Evolutionary conservation across 2,888 invertebrate genomes (phyloP).

Genomic region (Neelides folsomi): DNA sequence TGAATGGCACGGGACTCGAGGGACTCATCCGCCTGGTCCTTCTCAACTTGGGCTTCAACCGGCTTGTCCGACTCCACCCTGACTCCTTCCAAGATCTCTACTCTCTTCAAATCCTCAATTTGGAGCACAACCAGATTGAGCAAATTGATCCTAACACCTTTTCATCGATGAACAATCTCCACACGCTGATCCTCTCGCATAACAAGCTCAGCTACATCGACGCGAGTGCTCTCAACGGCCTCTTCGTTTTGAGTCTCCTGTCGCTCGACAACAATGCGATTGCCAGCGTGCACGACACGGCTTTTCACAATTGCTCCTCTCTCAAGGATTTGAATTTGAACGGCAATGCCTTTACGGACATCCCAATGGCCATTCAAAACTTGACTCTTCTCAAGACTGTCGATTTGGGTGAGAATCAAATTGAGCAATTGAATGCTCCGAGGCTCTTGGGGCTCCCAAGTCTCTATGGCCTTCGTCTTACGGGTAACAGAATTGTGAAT

Average conservation of each 20-base stretch:
- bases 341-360: constrained; percentile 65
- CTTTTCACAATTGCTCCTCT: constrained; percentile 79
- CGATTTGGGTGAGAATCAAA: constrained; percentile 80
- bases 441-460: constrained; percentile 52
- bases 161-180: constrained; percentile 79
- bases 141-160: constrained; percentile 76
- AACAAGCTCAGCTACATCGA: constrained; percentile 74
- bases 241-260: constrained; percentile 70
- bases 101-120: constrained; percentile 68
- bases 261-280: constrained; percentile 75
- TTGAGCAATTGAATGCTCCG: constrained; percentile 63
- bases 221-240: constrained; percentile 71
- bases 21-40: constrained; percentile 77
- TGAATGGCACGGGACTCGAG: constrained; percentile 46
- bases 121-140: constrained; percentile 70
- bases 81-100: constrained; percentile 74
- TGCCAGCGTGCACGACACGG: constrained; percentile 69
- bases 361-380: constrained; percentile 68
- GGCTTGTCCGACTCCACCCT: constrained; percentile 61
- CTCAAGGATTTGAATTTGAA: constrained; percentile 80
- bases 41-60: constrained; percentile 69
- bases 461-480: constrained; percentile 71
- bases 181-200: constrained; percentile 71
- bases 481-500: constrained; percentile 73
- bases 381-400: constrained; percentile 74